These are phyloP conservation scores for Erithacus rubecula DNA, from an alignment of 2,797 vertebrate species.

Conservation along the genomic window DNA sequence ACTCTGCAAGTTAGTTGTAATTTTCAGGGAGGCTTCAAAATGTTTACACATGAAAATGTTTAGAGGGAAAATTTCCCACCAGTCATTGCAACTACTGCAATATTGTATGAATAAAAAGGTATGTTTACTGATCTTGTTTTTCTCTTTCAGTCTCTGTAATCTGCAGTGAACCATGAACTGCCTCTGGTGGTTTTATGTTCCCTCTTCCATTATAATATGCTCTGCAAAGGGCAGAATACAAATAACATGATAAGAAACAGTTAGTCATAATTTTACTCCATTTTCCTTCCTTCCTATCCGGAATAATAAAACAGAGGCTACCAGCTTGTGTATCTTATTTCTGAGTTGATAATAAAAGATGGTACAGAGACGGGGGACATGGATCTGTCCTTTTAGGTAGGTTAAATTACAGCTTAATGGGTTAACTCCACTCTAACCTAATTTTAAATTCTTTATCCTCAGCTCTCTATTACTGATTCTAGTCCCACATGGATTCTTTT, in stretches of 20 bases:
- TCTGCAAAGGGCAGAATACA: not conserved
- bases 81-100: not conserved
- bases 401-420: conserved; percentile 27
- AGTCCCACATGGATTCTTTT: not conserved
- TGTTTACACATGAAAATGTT: not conserved
- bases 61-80: not conserved
- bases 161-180: not conserved
- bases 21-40: conserved; percentile 1
- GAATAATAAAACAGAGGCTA: not conserved
- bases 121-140: not conserved
- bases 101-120: not conserved
- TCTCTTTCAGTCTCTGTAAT: not conserved
- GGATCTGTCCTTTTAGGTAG: not conserved
- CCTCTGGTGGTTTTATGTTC: not conserved
- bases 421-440: not conserved
- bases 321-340: not conserved
- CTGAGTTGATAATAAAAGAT: not conserved
- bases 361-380: not conserved
- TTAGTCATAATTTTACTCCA: not conserved
- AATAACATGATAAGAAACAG: not conserved
- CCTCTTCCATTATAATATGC: not conserved
- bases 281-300: not conserved
- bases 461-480: not conserved
- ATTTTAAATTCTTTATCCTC: conserved; percentile 13
- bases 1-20: not conserved